Conservation (phyloP, 2,888 invertebrate species). For the Endomychus coccineus region DNA sequence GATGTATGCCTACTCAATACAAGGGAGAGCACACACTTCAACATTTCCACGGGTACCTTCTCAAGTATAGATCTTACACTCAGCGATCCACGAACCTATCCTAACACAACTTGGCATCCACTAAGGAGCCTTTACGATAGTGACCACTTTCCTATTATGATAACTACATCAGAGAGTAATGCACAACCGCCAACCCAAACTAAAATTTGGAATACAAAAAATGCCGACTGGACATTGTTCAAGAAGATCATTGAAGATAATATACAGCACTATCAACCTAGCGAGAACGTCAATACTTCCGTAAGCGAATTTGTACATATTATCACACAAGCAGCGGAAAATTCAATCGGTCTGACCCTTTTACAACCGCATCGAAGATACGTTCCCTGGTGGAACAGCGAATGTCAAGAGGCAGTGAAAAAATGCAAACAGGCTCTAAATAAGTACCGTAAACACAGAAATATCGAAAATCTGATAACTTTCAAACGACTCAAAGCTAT, state of each 20-base stretch:
- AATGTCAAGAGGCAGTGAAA: conserved; percentile 11
- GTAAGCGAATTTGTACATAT: conserved; percentile 2
- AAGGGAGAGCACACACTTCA: conserved; percentile 12
- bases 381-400: conserved; percentile 19
- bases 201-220: conserved; percentile 8
- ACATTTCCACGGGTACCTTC: conserved; percentile 8
- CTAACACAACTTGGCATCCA: conserved; percentile 8
- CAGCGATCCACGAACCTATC: conserved; percentile 6
- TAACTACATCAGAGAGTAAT: conserved; percentile 7
- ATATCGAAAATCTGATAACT: conserved; percentile 15
- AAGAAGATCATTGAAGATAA: not conserved
- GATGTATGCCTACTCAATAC: conserved; percentile 9
- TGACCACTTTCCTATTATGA: conserved; percentile 15
- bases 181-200: not conserved
- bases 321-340: conserved; percentile 9
- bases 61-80: conserved; percentile 15
- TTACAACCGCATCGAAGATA: conserved; percentile 1
- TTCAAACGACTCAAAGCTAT: conserved; percentile 16
- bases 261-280: not conserved
- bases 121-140: conserved; percentile 10
- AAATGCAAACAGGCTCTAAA: conserved; percentile 16
- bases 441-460: conserved; percentile 11
- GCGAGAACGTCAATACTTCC: conserved; percentile 6
- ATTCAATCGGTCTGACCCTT: conserved; percentile 3
- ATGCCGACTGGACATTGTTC: conserved; percentile 12